These are phyloP conservation scores for Morpho deidamia DNA, from an alignment of 2,888 invertebrate genomes.

Conservation along the genomic window DNA sequence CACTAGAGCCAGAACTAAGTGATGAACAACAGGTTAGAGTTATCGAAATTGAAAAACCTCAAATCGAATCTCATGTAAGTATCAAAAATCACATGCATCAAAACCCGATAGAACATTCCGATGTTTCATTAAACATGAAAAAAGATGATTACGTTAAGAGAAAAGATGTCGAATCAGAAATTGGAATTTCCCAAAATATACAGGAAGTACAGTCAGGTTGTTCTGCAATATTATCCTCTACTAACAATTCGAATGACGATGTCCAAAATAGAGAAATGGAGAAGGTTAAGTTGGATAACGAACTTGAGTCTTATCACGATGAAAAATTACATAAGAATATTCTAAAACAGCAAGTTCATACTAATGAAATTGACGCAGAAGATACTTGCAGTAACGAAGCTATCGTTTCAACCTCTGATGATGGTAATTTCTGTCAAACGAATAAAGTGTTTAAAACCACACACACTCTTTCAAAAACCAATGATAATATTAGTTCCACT, in stretches of 20 bases:
- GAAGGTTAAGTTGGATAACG: not conserved
- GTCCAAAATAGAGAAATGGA: not conserved
- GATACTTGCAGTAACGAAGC: slow-evolving; percentile 30
- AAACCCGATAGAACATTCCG: not conserved
- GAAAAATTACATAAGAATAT: too few relatives aligned
- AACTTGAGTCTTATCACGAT: not conserved
- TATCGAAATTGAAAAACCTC: too few relatives aligned
- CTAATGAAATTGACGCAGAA: not conserved
- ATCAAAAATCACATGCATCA: too few relatives aligned
- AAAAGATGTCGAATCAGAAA: not conserved
- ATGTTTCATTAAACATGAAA: not conserved
- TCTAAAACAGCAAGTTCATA: not conserved
- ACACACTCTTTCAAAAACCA: too few relatives aligned
- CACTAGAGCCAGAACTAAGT: not conserved
- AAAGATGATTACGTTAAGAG: not conserved
- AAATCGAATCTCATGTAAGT: too few relatives aligned
- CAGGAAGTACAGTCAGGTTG: not conserved
- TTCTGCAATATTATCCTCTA: not conserved
- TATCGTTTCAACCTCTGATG: slow-evolving; percentile 49
- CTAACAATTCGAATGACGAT: not conserved
- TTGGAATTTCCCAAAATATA: not conserved
- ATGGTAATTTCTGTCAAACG: slow-evolving; percentile 8
- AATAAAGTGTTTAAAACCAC: not conserved
- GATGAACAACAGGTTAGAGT: too few relatives aligned
- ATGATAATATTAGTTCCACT: slow-evolving; percentile 32